Conservation (phyloP, 2,888 invertebrate genomes). For the Auanema freiburgensis region DNA sequence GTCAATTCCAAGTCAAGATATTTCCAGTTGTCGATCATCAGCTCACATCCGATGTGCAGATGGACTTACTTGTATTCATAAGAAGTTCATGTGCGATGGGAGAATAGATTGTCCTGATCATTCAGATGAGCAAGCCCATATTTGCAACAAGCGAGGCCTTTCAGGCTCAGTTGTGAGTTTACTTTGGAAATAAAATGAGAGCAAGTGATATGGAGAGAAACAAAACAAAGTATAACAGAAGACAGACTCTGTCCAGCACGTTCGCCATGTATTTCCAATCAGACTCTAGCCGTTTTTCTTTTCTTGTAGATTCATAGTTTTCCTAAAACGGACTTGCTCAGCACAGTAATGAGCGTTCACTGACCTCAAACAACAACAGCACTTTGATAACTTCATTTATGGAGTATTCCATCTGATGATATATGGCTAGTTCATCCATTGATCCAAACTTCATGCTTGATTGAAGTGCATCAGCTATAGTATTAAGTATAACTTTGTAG, state of each 20-base stretch:
- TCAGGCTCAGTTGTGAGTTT: conserved; percentile 20
- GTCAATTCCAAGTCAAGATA: too few species aligned
- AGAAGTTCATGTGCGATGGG: conserved; percentile 48
- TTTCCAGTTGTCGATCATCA: conserved; percentile 27
- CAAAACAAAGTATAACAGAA: conserved; percentile 14
- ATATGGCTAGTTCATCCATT: too few species aligned
- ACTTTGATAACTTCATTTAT: too few species aligned
- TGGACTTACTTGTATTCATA: conserved; percentile 36
- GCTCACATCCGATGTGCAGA: conserved; percentile 35
- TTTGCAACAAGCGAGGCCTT: conserved; percentile 32
- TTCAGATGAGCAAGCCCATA: conserved; percentile 35
- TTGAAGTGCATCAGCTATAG: too few species aligned
- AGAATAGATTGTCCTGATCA: conserved; percentile 41
- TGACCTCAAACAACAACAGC: too few species aligned
- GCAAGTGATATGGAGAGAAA: not conserved
- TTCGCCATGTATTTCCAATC: conserved; percentile 19
- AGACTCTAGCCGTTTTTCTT: conserved; percentile 4
- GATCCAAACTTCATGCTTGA: too few species aligned
- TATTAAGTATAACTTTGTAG: too few species aligned
- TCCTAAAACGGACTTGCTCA: conserved; percentile 5
- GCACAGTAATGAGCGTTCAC: too few species aligned
- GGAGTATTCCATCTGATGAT: too few species aligned
- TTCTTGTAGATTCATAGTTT: conserved; percentile 4
- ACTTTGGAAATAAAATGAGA: conserved; percentile 1
- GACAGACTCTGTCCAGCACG: conserved; percentile 16